These are phyloP conservation scores for Melanostoma scalare DNA, from an alignment of 2,888 invertebrate genomes.

Conservation along the genomic window DNA sequence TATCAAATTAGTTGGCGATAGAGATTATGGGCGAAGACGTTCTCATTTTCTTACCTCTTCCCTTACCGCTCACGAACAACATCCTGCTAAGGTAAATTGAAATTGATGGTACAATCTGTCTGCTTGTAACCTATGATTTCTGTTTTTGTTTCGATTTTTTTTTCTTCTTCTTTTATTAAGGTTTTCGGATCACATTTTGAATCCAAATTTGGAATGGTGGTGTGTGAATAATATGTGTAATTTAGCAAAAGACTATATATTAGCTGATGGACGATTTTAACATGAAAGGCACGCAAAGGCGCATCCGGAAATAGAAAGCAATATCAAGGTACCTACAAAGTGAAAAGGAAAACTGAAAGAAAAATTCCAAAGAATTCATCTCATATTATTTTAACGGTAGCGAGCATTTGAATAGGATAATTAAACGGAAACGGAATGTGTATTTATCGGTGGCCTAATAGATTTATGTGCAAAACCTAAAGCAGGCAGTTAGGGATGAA, in stretches of 20 bases:
- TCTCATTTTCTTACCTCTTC: background rate
- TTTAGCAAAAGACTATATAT: slow-evolving; percentile 51
- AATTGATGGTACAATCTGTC: slow-evolving; percentile 67
- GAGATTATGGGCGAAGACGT: slow-evolving; percentile 37
- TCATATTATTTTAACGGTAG: slow-evolving; percentile 28
- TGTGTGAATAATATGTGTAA: slow-evolving; percentile 66
- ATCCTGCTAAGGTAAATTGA: slow-evolving; percentile 63
- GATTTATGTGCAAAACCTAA: slow-evolving; percentile 39
- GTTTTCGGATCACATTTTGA: background rate
- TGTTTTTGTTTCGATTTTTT: slow-evolving; percentile 2
- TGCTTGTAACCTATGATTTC: slow-evolving; percentile 65
- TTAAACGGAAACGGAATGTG: slow-evolving; percentile 62
- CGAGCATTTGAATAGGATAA: slow-evolving; percentile 47
- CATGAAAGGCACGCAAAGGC: slow-evolving; percentile 37
- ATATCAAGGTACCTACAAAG: slow-evolving; percentile 53
- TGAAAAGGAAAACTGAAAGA: slow-evolving; percentile 65
- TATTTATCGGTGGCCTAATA: slow-evolving; percentile 37
- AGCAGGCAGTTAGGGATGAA: background rate
- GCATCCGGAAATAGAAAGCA: slow-evolving; percentile 12
- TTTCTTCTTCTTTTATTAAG: background rate
- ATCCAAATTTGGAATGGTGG: background rate
- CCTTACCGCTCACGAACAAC: background rate
- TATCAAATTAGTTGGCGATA: slow-evolving; percentile 69
- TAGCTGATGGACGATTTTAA: slow-evolving; percentile 39
- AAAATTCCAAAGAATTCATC: slow-evolving; percentile 23